Base-by-base conservation (phyloP, 2,797 vertebrate species). In the Phylloscopus collybita region DNA sequence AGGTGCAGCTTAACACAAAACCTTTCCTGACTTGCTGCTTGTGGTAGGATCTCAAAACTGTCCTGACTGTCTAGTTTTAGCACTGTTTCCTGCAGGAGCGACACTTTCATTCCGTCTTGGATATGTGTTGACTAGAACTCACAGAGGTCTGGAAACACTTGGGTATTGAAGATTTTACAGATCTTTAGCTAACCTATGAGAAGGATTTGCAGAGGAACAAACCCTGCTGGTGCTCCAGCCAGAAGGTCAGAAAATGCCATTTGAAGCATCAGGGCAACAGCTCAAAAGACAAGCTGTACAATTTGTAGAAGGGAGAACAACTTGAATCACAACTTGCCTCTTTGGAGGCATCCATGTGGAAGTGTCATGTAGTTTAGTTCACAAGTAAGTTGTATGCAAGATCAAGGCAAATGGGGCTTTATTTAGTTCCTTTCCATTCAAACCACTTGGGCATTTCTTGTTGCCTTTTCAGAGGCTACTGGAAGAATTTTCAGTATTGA, bases 401-500 rank as follows among this genome's bases (percentile, higher is more conserved):
- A 71, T 57, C 5, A 3, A 57, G 79, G 59, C n/a, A 51, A 75
- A 54, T n/a, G 3, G 29, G 21, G 21, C 76, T 90, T 90, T 19
- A 5, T 25, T 25, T 80, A 44, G 30, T 78, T 93, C 42, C 38
- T 93, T 65, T 72, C 29, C 38, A 6, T n/a, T 74, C 72, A 86
- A 53, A 78, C 61, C 14, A 11, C 53, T 82, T 2, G 1, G 7
- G 15, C 8, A 1, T 15, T 60, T 81, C 50, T 70, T 89, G 30
- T 66, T 95, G 72, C 32, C 56, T 59, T 95, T 86, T 90, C 70
- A 73, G 40, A 72, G 18, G 36, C 70, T 84, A 38, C 26, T 60
- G 80, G 45, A 91, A 90, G 56, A 76, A 54, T 79, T 95, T 92
- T 64, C 80, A 81, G 26, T 86, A 25, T 83, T 59, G 51, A 90